These are phyloP conservation scores for Sebastes melanostomus DNA, from an alignment of 2,797 vertebrate species.

Conservation along the genomic window DNA sequence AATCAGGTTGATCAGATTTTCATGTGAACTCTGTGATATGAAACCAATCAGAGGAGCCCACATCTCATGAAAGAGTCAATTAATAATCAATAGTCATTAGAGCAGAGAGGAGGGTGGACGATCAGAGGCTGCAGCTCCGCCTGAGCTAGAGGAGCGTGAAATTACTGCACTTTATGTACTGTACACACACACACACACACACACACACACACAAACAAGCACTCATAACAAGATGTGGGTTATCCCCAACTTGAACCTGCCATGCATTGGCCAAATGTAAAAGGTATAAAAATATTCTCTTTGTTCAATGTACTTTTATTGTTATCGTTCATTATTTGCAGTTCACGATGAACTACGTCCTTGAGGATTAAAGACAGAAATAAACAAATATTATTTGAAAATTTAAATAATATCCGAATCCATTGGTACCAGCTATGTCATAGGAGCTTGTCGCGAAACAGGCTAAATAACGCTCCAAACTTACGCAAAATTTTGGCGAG, in stretches of 20 bases:
- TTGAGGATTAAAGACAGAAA: background rate
- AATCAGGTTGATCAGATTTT: constrained; percentile 49
- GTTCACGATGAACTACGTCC: background rate
- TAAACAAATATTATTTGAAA: background rate
- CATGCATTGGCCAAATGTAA: background rate
- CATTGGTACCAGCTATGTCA: no score
- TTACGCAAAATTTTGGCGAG: no score
- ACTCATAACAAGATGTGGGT: background rate
- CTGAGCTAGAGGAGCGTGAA: constrained; percentile 68
- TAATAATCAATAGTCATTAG: constrained; percentile 73
- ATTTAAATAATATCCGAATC: background rate
- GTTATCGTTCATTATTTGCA: background rate
- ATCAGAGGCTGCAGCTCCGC: constrained; percentile 35
- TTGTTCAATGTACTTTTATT: no score
- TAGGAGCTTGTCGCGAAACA: fast-evolving
- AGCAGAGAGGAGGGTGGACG: constrained; percentile 33
- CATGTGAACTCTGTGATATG: constrained; percentile 55
- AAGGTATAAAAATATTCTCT: background rate
- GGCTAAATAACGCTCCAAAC: no score
- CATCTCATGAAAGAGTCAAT: constrained; percentile 64
- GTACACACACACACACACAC: constrained; percentile 6
- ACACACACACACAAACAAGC: background rate
- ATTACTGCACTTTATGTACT: constrained; percentile 51
- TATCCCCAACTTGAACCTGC: background rate
- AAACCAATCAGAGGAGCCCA: constrained; percentile 55